phyloP scores from a whole-genome alignment of 35 echinoderm and acorn worm species.

The Apostichopus californicus region DNA sequence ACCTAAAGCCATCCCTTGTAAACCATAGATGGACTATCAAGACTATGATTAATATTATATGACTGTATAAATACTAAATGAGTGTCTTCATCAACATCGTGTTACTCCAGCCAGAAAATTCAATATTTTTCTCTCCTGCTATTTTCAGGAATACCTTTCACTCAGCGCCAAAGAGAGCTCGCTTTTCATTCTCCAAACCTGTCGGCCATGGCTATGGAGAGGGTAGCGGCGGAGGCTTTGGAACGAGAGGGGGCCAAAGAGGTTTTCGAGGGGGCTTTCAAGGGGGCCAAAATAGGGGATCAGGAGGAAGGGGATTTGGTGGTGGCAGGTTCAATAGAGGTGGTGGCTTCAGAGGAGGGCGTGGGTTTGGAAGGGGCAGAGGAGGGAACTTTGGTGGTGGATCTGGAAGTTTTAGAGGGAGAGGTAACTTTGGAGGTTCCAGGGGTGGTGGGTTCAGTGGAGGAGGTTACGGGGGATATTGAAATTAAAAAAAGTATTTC shows the following conservation, averaged over 20 bases:
- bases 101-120: neutral
- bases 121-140: neutral
- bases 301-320: slow-evolving; percentile 32
- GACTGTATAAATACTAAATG: neutral
- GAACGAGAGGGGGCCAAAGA: neutral
- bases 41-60: no score
- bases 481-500: no score
- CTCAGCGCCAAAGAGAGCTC: neutral
- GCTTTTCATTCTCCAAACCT: slow-evolving; percentile 26
- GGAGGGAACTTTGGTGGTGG: slow-evolving; percentile 29
- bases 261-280: slow-evolving; percentile 42
- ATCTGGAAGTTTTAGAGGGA: neutral
- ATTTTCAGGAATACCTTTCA: neutral
- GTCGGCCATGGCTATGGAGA: slow-evolving; percentile 26
- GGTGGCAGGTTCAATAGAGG: slow-evolving; percentile 62
- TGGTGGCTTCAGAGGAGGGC: slow-evolving; percentile 4
- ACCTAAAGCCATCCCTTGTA: no score
- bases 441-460: slow-evolving; percentile 43
- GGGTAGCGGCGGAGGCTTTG: neutral
- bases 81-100: neutral
- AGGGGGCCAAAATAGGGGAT: slow-evolving; percentile 30
- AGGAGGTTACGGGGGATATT: neutral
- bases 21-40: no score
- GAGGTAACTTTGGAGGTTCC: slow-evolving; percentile 12
- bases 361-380: neutral